Conservation (phyloP, 2,797 vertebrate genomes). For the Botia kubotai region DNA sequence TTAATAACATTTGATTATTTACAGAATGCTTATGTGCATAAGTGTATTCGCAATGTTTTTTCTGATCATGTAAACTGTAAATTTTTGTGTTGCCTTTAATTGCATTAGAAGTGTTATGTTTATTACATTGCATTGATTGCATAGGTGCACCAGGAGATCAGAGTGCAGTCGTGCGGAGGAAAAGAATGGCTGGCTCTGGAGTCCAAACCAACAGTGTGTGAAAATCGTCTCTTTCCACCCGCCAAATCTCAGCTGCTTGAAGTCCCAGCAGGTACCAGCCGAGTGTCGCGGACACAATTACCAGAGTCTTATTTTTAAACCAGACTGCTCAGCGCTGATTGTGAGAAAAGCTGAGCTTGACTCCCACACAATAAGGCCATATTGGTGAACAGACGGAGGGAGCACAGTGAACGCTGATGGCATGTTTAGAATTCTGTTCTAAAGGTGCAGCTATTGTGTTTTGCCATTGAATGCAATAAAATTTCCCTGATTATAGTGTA, state of each 20-base stretch:
- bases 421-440: slow-evolving; percentile 22
- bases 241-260: slow-evolving; percentile 88
- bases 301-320: slow-evolving; percentile 61
- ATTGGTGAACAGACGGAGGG: slow-evolving; percentile 49
- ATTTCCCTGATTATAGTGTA: not conserved
- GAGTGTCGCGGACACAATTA: slow-evolving; percentile 55
- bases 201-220: slow-evolving; percentile 85
- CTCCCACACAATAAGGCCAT: slow-evolving; percentile 48
- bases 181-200: slow-evolving; percentile 93
- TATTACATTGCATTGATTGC: slow-evolving; percentile 59
- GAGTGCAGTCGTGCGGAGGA: slow-evolving; percentile 86
- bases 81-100: not conserved
- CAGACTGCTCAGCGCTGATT: slow-evolving; percentile 49
- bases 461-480: slow-evolving; percentile 33
- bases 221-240: slow-evolving; percentile 85
- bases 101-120: slow-evolving; percentile 22
- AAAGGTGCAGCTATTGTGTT: slow-evolving; percentile 43
- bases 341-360: slow-evolving; percentile 47
- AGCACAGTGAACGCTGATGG: slow-evolving; percentile 38
- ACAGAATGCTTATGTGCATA: too few relatives aligned
- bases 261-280: slow-evolving; percentile 73
- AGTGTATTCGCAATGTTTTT: too few relatives aligned
- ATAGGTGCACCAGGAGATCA: slow-evolving; percentile 88
- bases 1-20: too few relatives aligned
- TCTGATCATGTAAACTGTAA: not conserved